Base-by-base conservation (phyloP, 2,888 invertebrate genomes). In the Tenthredo scrophulariae region DNA sequence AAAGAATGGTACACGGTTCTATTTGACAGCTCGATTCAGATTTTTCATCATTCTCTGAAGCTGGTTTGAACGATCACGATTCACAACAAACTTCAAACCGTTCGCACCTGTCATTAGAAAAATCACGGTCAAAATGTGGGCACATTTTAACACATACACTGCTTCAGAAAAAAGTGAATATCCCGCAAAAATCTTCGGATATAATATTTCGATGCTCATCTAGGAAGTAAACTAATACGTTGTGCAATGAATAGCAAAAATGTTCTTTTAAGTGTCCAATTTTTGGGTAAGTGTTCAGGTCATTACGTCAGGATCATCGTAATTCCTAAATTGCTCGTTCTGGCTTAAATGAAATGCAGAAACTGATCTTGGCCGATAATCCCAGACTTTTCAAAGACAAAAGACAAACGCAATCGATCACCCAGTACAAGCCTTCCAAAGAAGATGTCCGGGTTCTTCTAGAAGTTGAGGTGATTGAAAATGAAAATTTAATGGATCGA, bases 401-500 rank as follows among this genome's bases (percentile, higher is more conserved):
- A 18, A 15, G 37, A 58, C 54, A 50, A 26, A 29, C 33, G 10
- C 33, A 58, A 4, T 10, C 37, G 29, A 9, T 18, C n/a, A 33
- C n/a, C 58, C 75, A 46, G 22, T 15, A 79, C 33, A n/a, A 18
- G 7, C 5, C 37, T 29, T 29, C 58, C 9, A 54, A 40, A 22
- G 85, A 84, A 10, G 77, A 79, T 79, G 67, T 43, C 5, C 65
- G 84, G 22, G n/a, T 86, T 22, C 67, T 85, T 26, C 72, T 86
- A 10, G 84, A 87, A 50, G 85, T 85, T 18, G 80, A 86, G 54
- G 84, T 87, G 29, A 86, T 75, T 33, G 82, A 83, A 65, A 29
- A 29, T n/a, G 67, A 58, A 18, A 22, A 65, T 33, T 33, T 37
- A 3, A 37, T 58, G 0, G 37, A 29, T 3, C n/a, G 29, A 62